Conservation (phyloP, 2,113 vertebrate species). For the Dromaius novaehollandiae region DNA sequence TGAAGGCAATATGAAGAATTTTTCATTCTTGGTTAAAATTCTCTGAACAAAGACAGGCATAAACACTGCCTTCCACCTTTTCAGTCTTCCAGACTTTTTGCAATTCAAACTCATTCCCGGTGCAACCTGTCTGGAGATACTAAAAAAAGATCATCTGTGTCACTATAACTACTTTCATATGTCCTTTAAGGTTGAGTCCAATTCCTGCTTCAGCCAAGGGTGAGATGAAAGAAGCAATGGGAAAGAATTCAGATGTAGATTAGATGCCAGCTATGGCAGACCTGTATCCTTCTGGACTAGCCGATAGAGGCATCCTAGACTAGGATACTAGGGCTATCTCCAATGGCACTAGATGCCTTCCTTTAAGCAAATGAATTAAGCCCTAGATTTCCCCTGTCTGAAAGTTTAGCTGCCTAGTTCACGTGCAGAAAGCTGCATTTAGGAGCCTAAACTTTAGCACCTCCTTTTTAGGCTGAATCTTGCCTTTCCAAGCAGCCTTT, state of each 20-base stretch:
- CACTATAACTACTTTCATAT: not conserved
- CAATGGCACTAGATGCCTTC: too few species aligned
- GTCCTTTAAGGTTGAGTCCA: not conserved
- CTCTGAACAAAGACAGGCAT: not conserved
- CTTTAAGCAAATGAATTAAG: not conserved
- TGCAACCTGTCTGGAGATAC: not conserved
- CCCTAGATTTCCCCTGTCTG: not conserved
- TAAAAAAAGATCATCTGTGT: not conserved
- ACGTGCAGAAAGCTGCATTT: too few species aligned
- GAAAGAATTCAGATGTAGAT: not conserved
- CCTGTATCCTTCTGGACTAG: not conserved
- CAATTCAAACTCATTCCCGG: not conserved
- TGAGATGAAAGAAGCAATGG: not conserved
- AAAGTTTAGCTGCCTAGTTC: too few species aligned
- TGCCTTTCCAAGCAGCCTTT: not conserved
- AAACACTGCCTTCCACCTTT: not conserved
- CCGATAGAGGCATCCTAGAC: not conserved
- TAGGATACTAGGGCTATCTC: not conserved
- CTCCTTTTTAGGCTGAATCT: not conserved
- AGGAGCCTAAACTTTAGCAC: too few species aligned
- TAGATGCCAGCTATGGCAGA: not conserved
- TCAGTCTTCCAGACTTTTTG: not conserved
- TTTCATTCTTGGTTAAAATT: not conserved
- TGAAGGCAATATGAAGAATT: not conserved
- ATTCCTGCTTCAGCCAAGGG: not conserved